phyloP scores from a whole-genome alignment of 2,797 vertebrate species.

The Xenops minutus region DNA sequence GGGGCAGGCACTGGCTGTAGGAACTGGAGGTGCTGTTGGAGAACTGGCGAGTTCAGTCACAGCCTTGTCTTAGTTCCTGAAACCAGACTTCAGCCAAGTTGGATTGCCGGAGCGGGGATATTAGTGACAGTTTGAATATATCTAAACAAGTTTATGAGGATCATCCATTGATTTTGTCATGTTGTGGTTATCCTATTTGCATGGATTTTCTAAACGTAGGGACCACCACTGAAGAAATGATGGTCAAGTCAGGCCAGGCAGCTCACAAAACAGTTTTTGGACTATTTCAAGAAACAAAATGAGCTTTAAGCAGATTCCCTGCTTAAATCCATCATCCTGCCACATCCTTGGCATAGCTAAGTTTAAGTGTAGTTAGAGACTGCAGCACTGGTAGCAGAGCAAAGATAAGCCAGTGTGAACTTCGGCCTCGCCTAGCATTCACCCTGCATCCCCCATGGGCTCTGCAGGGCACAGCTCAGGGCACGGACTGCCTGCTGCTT shows the following conservation, averaged over 20 bases:
- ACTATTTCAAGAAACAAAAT: neutral
- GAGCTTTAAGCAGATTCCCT: neutral
- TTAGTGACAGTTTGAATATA: neutral
- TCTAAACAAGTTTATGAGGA: neutral
- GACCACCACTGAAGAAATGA: neutral
- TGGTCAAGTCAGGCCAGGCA: fast-evolving
- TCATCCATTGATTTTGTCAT: fast-evolving
- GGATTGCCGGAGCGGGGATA: neutral
- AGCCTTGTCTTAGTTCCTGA: fast-evolving
- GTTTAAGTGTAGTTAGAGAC: neutral
- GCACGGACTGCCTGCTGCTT: neutral
- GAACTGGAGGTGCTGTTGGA: no score
- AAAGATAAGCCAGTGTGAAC: neutral
- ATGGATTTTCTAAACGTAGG: neutral
- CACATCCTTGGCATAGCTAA: neutral
- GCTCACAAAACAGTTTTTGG: neutral
- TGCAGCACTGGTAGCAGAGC: neutral
- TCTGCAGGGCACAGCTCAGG: neutral
- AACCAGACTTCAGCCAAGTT: neutral
- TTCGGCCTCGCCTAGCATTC: neutral
- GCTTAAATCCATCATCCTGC: neutral
- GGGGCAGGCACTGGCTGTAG: no score
- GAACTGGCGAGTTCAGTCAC: neutral
- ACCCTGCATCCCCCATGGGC: fast-evolving
- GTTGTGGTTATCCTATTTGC: neutral